Evolutionary conservation across 2,888 invertebrate genomes (phyloP).

Genomic region (Ctena decussata): DNA sequence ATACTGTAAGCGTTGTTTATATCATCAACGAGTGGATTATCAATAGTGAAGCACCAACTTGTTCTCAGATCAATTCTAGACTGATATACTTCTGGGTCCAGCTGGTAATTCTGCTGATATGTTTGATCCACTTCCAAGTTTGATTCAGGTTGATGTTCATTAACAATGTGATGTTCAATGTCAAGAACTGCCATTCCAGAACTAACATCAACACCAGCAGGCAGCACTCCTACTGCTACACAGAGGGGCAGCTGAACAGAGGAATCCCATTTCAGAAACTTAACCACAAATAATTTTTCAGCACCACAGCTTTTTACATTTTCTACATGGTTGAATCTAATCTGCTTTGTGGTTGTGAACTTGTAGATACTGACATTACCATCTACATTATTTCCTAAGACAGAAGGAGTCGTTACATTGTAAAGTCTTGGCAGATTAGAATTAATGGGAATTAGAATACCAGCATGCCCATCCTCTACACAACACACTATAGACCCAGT

Average conservation of each 20-base stretch:
- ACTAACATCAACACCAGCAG: slow-evolving; percentile 66
- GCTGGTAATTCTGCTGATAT: slow-evolving; percentile 65
- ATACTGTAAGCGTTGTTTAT: slow-evolving; percentile 78
- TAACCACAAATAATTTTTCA: slow-evolving; percentile 80
- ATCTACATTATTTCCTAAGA: slow-evolving; percentile 64
- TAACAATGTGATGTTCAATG: slow-evolving; percentile 76
- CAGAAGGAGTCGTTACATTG: slow-evolving; percentile 69
- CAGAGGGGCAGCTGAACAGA: slow-evolving; percentile 78
- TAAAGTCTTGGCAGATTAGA: slow-evolving; percentile 76
- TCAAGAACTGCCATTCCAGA: slow-evolving; percentile 76
- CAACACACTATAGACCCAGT: slow-evolving; percentile 80
- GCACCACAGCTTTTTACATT: slow-evolving; percentile 68
- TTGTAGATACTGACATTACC: slow-evolving; percentile 76
- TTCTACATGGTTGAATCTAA: slow-evolving; percentile 79
- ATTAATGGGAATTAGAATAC: slow-evolving; percentile 81
- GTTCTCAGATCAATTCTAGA: slow-evolving; percentile 69
- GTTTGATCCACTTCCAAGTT: slow-evolving; percentile 64
- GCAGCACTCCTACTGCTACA: slow-evolving; percentile 81
- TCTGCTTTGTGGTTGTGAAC: slow-evolving; percentile 66
- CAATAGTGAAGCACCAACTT: slow-evolving; percentile 77
- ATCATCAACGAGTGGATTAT: slow-evolving; percentile 55
- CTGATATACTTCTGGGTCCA: slow-evolving; percentile 63
- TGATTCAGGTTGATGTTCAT: slow-evolving; percentile 64
- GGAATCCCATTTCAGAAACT: slow-evolving; percentile 82
- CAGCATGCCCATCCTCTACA: slow-evolving; percentile 75